Evolutionary conservation across 2,888 invertebrate species (phyloP).

Genomic region (Drosophila neutralis): DNA sequence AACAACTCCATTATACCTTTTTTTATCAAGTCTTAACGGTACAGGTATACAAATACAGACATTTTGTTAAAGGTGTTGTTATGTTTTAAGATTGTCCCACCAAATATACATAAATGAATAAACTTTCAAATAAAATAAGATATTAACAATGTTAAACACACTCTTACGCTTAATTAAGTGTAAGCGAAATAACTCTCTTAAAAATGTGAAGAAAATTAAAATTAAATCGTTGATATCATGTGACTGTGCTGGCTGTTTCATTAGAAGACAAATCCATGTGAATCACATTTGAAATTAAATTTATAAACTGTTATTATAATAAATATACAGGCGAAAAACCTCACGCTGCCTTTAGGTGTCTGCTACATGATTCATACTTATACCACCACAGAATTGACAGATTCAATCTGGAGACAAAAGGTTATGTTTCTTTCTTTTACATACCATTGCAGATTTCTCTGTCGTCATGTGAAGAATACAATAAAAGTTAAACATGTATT

Average conservation of each 20-base stretch:
- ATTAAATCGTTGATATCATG: not conserved
- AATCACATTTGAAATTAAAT: not conserved
- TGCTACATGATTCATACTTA: not conserved
- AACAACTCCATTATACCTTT: not conserved
- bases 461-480: not conserved
- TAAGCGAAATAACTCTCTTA: not conserved
- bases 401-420: not conserved
- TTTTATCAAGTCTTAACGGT: not conserved
- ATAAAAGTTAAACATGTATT: not conserved
- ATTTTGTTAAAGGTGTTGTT: not conserved
- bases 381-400: not conserved
- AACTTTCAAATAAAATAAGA: not conserved
- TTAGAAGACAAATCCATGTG: not conserved
- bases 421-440: not conserved
- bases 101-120: not conserved
- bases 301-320: not conserved
- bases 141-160: not conserved
- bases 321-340: not conserved
- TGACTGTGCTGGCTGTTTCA: not conserved
- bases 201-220: not conserved
- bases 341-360: not conserved
- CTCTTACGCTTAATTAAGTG: too few species aligned
- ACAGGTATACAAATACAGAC: not conserved
- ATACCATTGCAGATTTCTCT: not conserved
- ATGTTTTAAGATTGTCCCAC: not conserved